These are phyloP conservation scores for Rhopalosiphum nymphaeae DNA, from an alignment of 2,888 invertebrate species.

Conservation along the genomic window DNA sequence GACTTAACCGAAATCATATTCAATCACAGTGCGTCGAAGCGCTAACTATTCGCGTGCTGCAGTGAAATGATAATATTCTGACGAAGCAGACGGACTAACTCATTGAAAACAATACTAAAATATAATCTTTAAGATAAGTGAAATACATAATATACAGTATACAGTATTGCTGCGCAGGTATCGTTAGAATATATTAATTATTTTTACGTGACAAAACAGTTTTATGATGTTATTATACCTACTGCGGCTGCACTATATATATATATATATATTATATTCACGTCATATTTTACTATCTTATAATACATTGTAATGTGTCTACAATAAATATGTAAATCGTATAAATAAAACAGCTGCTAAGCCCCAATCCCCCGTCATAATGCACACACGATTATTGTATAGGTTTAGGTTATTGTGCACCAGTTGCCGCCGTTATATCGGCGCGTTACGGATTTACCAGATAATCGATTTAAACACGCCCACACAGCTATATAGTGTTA, in stretches of 20 bases:
- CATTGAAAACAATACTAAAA: neutral
- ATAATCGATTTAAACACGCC: neutral
- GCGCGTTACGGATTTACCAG: neutral
- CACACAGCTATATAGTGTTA: neutral
- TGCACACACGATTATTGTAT: neutral
- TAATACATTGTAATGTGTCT: neutral
- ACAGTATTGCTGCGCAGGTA: neutral
- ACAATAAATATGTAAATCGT: neutral
- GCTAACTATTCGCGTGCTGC: neutral
- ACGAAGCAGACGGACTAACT: neutral
- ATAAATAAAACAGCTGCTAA: neutral
- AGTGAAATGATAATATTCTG: neutral
- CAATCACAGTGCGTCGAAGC: neutral
- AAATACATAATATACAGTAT: neutral
- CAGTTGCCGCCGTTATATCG: neutral
- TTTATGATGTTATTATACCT: neutral
- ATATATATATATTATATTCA: neutral
- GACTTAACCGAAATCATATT: neutral
- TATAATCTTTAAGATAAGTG: neutral
- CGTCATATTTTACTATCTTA: neutral
- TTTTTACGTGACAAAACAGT: neutral
- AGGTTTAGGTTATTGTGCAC: neutral
- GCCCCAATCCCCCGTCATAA: neutral
- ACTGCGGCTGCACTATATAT: neutral
- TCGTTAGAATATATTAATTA: neutral